These are phyloP conservation scores for Heterocephalus glaber DNA, from an alignment of 2,113 vertebrate species.

Conservation along the genomic window DNA sequence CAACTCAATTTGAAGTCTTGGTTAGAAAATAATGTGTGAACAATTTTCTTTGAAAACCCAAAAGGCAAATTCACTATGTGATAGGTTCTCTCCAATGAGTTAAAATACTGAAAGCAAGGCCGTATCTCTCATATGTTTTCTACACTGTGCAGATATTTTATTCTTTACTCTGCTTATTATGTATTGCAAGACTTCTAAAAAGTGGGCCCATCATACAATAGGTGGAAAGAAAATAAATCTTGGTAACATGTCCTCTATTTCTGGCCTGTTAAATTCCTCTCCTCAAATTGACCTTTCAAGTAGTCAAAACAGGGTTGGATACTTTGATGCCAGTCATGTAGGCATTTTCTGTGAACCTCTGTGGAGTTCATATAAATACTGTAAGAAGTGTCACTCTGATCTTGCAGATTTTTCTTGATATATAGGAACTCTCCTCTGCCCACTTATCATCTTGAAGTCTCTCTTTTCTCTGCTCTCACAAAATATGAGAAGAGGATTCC, in stretches of 20 bases:
- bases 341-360: neutral
- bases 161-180: neutral
- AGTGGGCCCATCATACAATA: neutral
- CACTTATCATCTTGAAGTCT: slow-evolving; percentile 12
- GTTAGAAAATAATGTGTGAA: neutral
- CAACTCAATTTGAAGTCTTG: neutral
- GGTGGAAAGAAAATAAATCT: neutral
- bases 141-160: neutral
- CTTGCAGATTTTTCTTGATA: slow-evolving; percentile 10
- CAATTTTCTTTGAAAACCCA: neutral
- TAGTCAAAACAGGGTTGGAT: neutral
- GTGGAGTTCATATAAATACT: neutral
- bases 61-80: neutral
- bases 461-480: slow-evolving; percentile 23
- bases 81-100: neutral
- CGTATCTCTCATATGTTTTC: neutral
- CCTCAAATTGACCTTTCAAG: neutral
- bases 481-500: slow-evolving; percentile 29
- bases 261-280: neutral
- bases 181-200: neutral
- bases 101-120: neutral
- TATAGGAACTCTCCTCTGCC: neutral
- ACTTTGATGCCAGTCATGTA: neutral
- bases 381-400: neutral
- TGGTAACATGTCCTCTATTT: neutral